Conservation (phyloP, 2,113 vertebrate genomes). For the Laticauda colubrina region DNA sequence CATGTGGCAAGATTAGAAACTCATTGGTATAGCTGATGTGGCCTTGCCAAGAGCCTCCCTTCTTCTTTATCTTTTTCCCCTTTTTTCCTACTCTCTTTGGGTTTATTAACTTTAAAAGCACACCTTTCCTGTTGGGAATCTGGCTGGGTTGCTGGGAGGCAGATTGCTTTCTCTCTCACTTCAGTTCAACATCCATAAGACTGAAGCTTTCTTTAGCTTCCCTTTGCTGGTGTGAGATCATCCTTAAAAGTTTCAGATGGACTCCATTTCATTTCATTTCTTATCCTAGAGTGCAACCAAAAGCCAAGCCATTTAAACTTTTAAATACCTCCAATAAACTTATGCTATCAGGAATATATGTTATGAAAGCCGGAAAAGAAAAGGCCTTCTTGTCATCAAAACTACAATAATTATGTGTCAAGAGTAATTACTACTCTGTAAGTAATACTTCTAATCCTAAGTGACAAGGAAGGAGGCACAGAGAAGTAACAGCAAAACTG, state of each 20-base stretch:
- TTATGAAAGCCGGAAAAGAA: slow-evolving; percentile 78
- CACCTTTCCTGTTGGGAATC: slow-evolving; percentile 68
- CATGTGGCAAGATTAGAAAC: slow-evolving; percentile 70
- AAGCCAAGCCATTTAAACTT: slow-evolving; percentile 74
- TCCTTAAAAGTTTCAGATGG: slow-evolving; percentile 69
- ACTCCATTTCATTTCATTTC: slow-evolving; percentile 53
- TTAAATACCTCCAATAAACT: slow-evolving; percentile 70
- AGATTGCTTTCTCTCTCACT: slow-evolving; percentile 50
- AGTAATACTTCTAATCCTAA: slow-evolving; percentile 77
- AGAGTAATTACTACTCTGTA: slow-evolving; percentile 80
- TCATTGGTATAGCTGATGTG: slow-evolving; percentile 66
- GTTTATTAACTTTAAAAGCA: slow-evolving; percentile 81
- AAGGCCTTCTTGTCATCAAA: slow-evolving; percentile 83
- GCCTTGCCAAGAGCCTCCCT: slow-evolving; percentile 77
- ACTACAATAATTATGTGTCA: slow-evolving; percentile 87
- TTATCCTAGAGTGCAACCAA: slow-evolving; percentile 64
- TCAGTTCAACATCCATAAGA: slow-evolving; percentile 44
- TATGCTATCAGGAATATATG: slow-evolving; percentile 77
- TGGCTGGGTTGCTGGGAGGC: slow-evolving; percentile 50
- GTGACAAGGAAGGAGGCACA: slow-evolving; percentile 75
- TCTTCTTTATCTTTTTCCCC: slow-evolving; percentile 51
- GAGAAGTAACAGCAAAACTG: slow-evolving; percentile 72
- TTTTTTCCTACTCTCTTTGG: slow-evolving; percentile 68
- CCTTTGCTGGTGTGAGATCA: slow-evolving; percentile 70
- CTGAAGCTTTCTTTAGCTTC: slow-evolving; percentile 54